A percentile compares a stretch with the other conserved stretches of the same genome.
phyloP scores from a whole-genome alignment of 2,113 vertebrate species.

The Syngnathus typhle region DNA sequence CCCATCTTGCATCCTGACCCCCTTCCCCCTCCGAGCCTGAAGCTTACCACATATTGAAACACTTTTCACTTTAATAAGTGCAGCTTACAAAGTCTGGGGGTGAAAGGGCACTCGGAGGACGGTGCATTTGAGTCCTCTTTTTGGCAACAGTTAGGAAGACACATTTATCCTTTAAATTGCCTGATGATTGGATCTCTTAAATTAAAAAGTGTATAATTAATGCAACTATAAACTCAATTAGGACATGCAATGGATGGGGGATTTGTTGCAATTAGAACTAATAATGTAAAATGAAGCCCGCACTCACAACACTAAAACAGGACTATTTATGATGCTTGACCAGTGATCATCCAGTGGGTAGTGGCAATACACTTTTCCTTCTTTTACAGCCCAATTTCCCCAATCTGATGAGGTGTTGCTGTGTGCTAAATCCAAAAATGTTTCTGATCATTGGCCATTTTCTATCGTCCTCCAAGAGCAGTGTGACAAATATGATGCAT shows the following conservation, averaged over 20 bases:
- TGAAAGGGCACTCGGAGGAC: slow-evolving; percentile 95
- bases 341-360: background rate
- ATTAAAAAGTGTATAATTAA: background rate
- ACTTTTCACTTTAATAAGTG: slow-evolving; percentile 99
- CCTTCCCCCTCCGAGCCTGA: slow-evolving; percentile 39
- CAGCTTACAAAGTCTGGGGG: slow-evolving; percentile 85
- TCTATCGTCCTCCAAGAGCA: no score
- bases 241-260: background rate
- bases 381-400: slow-evolving; percentile 15
- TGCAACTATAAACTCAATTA: no score
- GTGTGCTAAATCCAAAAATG: background rate
- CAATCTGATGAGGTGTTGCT: slow-evolving; percentile 2
- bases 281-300: background rate
- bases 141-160: slow-evolving; percentile 60
- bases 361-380: background rate
- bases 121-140: slow-evolving; percentile 72
- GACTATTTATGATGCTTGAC: background rate
- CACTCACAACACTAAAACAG: background rate
- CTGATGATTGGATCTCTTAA: background rate
- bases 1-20: slow-evolving; percentile 45
- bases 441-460: no score
- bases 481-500: background rate
- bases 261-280: background rate
- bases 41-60: slow-evolving; percentile 93
- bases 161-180: slow-evolving; percentile 22